Base-by-base conservation (phyloP, 2,113 vertebrate species). In the Phyllostomus hastatus region DNA sequence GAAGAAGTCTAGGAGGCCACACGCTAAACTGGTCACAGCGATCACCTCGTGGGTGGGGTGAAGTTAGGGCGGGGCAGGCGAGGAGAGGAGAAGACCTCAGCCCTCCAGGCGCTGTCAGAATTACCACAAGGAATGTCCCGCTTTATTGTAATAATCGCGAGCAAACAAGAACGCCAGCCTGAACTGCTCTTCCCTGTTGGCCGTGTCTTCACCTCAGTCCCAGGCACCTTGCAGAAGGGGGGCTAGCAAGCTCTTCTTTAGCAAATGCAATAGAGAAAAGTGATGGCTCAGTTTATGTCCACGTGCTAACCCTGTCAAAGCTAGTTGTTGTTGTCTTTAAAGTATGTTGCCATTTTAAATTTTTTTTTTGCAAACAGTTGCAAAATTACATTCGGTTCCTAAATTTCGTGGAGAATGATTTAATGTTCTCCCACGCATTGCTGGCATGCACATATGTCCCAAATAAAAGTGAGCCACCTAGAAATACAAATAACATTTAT, bases 301-400 rank as follows among this genome's bases (percentile, higher is more conserved):
- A 93, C 66, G 69, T 31, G 52, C 61, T 88, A 54, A 85, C 69
- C 91, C 70, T 93, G 81, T 91, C 84, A 94, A 88, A 92, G 22
- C 59, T 95, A 59, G 41, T 75, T 57, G 52, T 80, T 52, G 11
- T 31, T 46, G 4, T 31, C 10, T 67, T 67, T 79, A 64, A 92
- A 90, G 24, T 52, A 69, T 75, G 75, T 57, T 96, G 67, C 93
- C 89, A 69, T 93, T 91, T 90, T 54, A 67, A 86, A 76, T 85
- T 75, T 75, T 15, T 89, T 96, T 15, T 89, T 96, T 93, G 82
- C 80, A 91, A 96, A 96, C 88, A 95, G 76, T 95, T 92, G 69
- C 66, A 90, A 95, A 96, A 96, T 96, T 94, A 96, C 97, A 97
- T 94, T 93, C 95, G 76, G 67, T 85, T 81, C 41, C 66, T 95